Evolutionary conservation across 37 sponge, comb jelly and placozoan species (phyloP).

Genomic region (Theonella swinhoei): DNA sequence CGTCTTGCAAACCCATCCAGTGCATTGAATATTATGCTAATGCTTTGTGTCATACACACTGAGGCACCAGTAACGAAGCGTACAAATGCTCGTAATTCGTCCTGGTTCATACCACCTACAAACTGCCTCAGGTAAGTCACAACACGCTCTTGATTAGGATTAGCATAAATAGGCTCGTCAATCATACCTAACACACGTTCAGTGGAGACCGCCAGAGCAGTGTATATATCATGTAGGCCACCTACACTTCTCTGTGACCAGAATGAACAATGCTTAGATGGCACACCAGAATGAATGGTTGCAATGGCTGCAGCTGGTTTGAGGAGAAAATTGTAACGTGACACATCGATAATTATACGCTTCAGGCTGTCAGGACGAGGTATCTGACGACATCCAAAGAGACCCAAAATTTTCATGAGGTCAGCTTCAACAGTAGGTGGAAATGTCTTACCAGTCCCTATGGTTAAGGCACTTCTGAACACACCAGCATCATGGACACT

Average conservation of each 20-base stretch:
- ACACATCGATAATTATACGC: neutral
- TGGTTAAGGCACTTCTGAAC: neutral
- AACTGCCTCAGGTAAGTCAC: constrained; percentile 23
- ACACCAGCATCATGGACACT: neutral
- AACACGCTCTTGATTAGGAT: constrained; percentile 13
- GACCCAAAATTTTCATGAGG: constrained; percentile 7
- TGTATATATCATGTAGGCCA: constrained; percentile 6
- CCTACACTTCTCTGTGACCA: neutral
- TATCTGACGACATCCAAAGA: constrained; percentile 12
- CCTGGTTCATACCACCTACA: constrained; percentile 17
- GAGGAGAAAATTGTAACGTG: constrained; percentile 9
- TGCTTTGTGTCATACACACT: neutral
- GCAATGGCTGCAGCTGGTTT: constrained; percentile 34
- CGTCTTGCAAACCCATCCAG: constrained; percentile 3
- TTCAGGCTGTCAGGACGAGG: constrained; percentile 22
- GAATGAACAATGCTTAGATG: constrained; percentile 7
- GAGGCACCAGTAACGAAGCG: constrained; percentile 31
- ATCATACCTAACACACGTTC: constrained; percentile 9
- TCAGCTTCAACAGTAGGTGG: neutral
- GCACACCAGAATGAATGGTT: constrained; percentile 13
- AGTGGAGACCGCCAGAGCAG: constrained; percentile 1
- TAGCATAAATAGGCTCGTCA: neutral
- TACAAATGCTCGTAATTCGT: constrained; percentile 15
- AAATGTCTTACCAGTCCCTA: neutral
- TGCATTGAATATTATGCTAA: constrained; percentile 3